Evolutionary conservation across 2,113 vertebrate genomes (phyloP), one percentile per base, ranked within the genome.

Genomic region (Brienomyrus brachyistius): DNA sequence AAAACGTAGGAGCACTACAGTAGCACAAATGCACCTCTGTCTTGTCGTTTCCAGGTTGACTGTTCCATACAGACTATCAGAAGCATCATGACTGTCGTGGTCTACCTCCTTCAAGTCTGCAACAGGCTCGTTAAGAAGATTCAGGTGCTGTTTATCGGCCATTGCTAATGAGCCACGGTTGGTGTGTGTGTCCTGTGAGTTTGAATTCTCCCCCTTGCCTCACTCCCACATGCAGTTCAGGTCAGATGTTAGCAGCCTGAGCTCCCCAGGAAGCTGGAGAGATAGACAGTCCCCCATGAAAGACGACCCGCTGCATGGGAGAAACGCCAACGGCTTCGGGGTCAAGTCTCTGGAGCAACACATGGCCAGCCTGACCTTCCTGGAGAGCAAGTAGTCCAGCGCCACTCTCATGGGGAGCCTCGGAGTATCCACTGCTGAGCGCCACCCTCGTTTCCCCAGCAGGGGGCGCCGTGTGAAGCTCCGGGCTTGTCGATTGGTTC

Each of bases 41-140:
- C 35, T 17, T 80, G 35, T 80, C 35, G 35, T 43, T 80, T 43
- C 66, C 85, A 99, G 98, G 97, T 98, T 93, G 98, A 99, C 83
- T 96, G 96, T 0, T 98, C 96, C 91, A 97, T 99, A 93, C 97
- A 97, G 91, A 97, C 97, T 92, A 96, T 97, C 88, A 97, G 96
- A 93, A 94, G 94, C 0, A 91, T 97, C 90, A 94, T 99, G 96
- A 95, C 95, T 56, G 92, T 97, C 1, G 92, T 98, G 66, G 92
- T 96, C 31, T 97, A 96, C 0, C 94, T 99, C 86, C 97, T 99
- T 85, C 97, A 98, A 0, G 91, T 98, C 88, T 98, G 97, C 93
- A 97, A 94, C 94, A 98, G 95, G 91, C 94, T 99, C 91, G 91
- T 96, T 92, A 96, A 94, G 92, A 99, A 98, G 97, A 98, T 97